A percentile compares a stretch with the other conserved stretches of the same genome.
Conservation (phyloP, 2,113 vertebrate genomes). For the Sprattus sprattus region DNA sequence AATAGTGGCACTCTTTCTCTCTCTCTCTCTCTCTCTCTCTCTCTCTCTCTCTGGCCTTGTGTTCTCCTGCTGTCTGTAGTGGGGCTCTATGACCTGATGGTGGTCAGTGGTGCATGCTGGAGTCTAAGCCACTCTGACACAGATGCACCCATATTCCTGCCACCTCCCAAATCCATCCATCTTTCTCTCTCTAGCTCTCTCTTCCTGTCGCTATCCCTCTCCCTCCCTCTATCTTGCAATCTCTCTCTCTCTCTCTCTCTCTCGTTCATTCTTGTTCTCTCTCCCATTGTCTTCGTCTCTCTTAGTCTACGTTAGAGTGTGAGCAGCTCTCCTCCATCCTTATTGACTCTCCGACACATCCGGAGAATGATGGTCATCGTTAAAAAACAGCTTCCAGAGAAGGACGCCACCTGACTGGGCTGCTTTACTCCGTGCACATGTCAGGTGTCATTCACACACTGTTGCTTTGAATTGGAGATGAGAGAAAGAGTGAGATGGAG, state of each 20-base stretch:
- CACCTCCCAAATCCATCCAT: conserved; percentile 11
- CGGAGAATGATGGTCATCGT: not conserved
- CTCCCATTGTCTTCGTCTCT: not conserved
- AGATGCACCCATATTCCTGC: not conserved
- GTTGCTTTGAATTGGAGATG: not conserved
- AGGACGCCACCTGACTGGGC: not conserved
- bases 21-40: not conserved
- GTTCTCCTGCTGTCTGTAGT: not conserved
- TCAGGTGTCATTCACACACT: not conserved
- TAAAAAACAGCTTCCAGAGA: not conserved
- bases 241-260: not conserved
- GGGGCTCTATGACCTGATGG: not conserved
- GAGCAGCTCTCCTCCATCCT: not conserved
- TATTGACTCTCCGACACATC: not conserved
- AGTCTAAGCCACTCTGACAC: conserved; percentile 6
- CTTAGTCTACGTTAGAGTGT: not conserved
- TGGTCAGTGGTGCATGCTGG: not conserved
- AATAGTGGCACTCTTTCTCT: not conserved
- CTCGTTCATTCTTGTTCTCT: not conserved
- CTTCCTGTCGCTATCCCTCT: not conserved
- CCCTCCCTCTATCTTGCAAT: not conserved
- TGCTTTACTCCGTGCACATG: not conserved
- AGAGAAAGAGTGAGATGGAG: not conserved
- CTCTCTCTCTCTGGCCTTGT: not conserved
- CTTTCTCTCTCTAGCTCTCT: not conserved